Percentiles rank a stretch among this genome's conserved stretches.
Conservation (phyloP, 2,797 vertebrate genomes). For the Lithobates pipiens region DNA sequence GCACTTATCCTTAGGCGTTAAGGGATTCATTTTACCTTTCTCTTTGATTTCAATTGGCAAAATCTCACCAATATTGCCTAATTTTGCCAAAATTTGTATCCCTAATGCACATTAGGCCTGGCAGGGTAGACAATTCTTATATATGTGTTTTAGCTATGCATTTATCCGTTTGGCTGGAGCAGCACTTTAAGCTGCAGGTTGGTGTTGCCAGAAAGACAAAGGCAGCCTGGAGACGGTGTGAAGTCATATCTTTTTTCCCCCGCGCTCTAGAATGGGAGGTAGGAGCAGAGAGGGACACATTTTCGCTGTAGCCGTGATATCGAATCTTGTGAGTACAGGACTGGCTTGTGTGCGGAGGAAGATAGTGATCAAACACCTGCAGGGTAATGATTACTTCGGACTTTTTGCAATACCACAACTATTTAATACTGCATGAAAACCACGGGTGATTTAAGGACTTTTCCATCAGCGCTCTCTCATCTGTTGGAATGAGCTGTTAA, state of each 20-base stretch:
- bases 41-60: too few species aligned
- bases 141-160: too few species aligned
- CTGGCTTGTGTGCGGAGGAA: slow-evolving; percentile 9
- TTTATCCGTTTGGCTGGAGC: too few species aligned
- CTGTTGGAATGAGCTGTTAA: background rate
- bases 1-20: too few species aligned
- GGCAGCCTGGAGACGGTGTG: background rate
- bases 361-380: slow-evolving; percentile 46
- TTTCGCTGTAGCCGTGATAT: slow-evolving; percentile 8
- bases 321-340: background rate
- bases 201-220: background rate
- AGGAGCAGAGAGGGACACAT: background rate
- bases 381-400: slow-evolving; percentile 13
- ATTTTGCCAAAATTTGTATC: too few species aligned
- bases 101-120: too few species aligned
- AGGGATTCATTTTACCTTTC: too few species aligned
- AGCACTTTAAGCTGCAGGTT: too few species aligned
- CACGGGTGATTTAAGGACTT: slow-evolving; percentile 46
- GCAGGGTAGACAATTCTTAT: too few species aligned
- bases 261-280: background rate
- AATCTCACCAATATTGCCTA: too few species aligned
- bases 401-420: slow-evolving; percentile 32
- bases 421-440: slow-evolving; percentile 4
- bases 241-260: background rate
- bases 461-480: slow-evolving; percentile 23